phyloP scores from a whole-genome alignment of 2,888 invertebrate genomes.

The Pammene fasciana region DNA sequence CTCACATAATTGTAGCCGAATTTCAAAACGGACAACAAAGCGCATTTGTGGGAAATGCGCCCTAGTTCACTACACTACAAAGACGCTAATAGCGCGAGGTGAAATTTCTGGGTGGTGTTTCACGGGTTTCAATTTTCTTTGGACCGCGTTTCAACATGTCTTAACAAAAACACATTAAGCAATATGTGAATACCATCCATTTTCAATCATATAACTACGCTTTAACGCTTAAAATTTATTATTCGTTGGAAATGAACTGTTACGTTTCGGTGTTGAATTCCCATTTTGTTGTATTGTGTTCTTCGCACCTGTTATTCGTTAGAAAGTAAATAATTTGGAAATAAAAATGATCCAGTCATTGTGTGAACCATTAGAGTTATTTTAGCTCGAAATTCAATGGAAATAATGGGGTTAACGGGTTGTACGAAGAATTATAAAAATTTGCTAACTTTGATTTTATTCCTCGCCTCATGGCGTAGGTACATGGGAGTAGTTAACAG shows the following conservation, averaged over 20 bases:
- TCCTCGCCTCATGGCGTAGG: neutral
- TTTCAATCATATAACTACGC: neutral
- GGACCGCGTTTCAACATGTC: constrained; percentile 11
- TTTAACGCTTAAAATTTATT: neutral
- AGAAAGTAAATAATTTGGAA: constrained; percentile 62
- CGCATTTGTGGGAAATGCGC: constrained; percentile 12
- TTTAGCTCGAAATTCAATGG: constrained; percentile 42
- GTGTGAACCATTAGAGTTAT: constrained; percentile 58
- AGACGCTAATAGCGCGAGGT: constrained; percentile 21
- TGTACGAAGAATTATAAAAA: constrained; percentile 36
- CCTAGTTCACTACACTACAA: constrained; percentile 9
- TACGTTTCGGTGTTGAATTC: neutral
- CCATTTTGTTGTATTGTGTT: constrained; percentile 43
- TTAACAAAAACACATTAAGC: constrained; percentile 2
- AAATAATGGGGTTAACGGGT: constrained; percentile 39
- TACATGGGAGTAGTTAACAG: no score
- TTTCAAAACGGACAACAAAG: constrained; percentile 44
- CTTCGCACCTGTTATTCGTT: constrained; percentile 43
- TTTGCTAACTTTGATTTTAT: constrained; percentile 38
- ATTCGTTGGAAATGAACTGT: neutral
- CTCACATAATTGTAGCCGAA: constrained; percentile 54
- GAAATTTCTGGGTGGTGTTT: constrained; percentile 31
- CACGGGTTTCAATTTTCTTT: constrained; percentile 39
- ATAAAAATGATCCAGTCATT: constrained; percentile 54
- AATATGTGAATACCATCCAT: neutral